Evolutionary conservation across 2,888 invertebrate species (phyloP).

Genomic region (Anaspis maculata): DNA sequence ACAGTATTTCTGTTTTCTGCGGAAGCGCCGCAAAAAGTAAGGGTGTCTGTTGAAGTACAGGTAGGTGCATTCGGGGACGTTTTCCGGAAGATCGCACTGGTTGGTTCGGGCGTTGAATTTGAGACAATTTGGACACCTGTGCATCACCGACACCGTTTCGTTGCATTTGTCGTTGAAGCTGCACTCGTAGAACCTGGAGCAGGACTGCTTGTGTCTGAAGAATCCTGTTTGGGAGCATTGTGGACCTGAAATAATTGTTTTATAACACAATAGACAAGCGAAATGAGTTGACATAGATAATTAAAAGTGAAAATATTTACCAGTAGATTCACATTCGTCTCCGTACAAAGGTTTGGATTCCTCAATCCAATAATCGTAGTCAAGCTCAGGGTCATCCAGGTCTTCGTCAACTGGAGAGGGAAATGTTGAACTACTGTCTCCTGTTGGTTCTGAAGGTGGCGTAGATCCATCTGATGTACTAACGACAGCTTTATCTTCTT

Average conservation of each 20-base stretch:
- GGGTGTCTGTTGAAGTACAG: constrained; percentile 2
- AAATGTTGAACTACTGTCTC: too few relatives aligned
- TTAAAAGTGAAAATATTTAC: too few relatives aligned
- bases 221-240: constrained; percentile 20
- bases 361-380: too few relatives aligned
- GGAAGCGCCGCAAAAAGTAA: neutral
- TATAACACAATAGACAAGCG: too few relatives aligned
- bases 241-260: neutral
- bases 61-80: constrained; percentile 31
- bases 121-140: constrained; percentile 25
- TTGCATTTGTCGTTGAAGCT: constrained; percentile 13
- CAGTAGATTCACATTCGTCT: too few relatives aligned
- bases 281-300: too few relatives aligned
- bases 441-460: too few relatives aligned
- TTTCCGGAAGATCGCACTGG: constrained; percentile 25
- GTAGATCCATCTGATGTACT: too few relatives aligned
- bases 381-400: too few relatives aligned
- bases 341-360: too few relatives aligned
- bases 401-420: too few relatives aligned
- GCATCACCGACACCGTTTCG: constrained; percentile 13
- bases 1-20: constrained; percentile 15
- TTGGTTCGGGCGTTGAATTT: constrained; percentile 25
- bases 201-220: constrained; percentile 23
- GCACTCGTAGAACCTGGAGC: constrained; percentile 26
- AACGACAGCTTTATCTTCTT: too few relatives aligned